These are phyloP conservation scores for Heliconius melpomene DNA, from an alignment of 1,140 invertebrate genomes.

Conservation along the genomic window DNA sequence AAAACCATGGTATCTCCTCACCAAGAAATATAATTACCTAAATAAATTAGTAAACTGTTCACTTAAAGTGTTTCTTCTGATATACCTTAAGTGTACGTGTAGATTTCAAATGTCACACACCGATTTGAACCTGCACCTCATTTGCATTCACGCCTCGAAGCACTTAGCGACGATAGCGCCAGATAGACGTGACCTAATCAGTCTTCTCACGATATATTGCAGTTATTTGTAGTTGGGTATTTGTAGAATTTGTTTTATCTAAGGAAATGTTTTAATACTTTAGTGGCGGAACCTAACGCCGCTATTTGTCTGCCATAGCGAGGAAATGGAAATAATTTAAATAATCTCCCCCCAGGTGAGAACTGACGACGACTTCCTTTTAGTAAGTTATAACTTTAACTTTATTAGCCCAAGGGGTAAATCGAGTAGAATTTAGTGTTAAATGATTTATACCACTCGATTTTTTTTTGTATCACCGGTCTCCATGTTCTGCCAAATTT, in stretches of 20 bases:
- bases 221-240: slow-evolving; percentile 3
- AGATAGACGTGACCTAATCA: slow-evolving; percentile 19
- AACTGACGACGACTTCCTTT: too few species aligned
- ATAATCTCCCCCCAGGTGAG: too few species aligned
- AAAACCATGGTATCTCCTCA: not conserved
- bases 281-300: too few species aligned
- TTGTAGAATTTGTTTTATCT: not conserved
- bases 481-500: too few species aligned
- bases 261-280: not conserved
- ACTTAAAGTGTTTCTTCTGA: not conserved
- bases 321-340: too few species aligned
- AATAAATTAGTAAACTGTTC: not conserved
- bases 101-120: slow-evolving; percentile 15
- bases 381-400: too few species aligned
- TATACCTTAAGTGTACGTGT: slow-evolving; percentile 1
- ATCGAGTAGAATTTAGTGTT: too few species aligned
- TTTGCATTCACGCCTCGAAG: slow-evolving; percentile 20
- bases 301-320: too few species aligned
- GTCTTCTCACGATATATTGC: slow-evolving; percentile 7
- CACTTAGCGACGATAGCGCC: slow-evolving; percentile 23
- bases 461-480: too few species aligned
- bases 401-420: too few species aligned
- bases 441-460: too few species aligned
- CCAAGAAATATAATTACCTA: not conserved
- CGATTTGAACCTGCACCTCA: slow-evolving; percentile 6